Evolutionary conservation across 1,140 invertebrate genomes (phyloP), one percentile per base, ranked within the genome.

Genomic region (Meloidogyne chitwoodi): DNA sequence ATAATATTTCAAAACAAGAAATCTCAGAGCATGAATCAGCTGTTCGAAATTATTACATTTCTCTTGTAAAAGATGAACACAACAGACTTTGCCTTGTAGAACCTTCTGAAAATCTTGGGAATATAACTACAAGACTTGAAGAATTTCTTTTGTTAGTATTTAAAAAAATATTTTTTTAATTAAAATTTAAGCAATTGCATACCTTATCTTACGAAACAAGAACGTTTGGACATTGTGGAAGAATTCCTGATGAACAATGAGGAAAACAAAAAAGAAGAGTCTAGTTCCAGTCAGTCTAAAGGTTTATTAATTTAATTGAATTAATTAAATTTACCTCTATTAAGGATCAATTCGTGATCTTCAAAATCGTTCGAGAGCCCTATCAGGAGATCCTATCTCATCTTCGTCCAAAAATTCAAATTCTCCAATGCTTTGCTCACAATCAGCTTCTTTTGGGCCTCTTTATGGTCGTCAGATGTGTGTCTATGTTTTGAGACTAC

Each of bases 41-140:
- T 26, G 77, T 78, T 14, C 31, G 67, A 14, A 48, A 80, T 26
- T 78, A 79, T 70, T 78, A 78, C 65, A 67, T 78, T 26, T 80
- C 77, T 22, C 75, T 78, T 29, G 48, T 78, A 41, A 70, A 68
- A 11, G 77, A 70, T 56, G 77, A 78, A 70, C 62, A 72, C 77
- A 77, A 78, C 22, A 34, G 78, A n/a, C 67, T 78, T 19, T 44
- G 44, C 12, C 77, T 78, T 34, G 77, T 78, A n/a, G 77, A 78
- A 31, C 65, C 78, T 38, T 38, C 67, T n/a, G 76, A 79, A 65
- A 80, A 78, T 73, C 67, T 78, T 24, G 68, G 31, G 12, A 34
- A 70, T 41, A 63, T 78, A 27, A 34, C 41, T 31, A 38, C n/a
- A n/a, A 31, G 68, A 75, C 29, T 78, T 19, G 68, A 78, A 16